These are phyloP conservation scores for Cherax destructor DNA, from an alignment of 1,140 invertebrate genomes.

Conservation along the genomic window DNA sequence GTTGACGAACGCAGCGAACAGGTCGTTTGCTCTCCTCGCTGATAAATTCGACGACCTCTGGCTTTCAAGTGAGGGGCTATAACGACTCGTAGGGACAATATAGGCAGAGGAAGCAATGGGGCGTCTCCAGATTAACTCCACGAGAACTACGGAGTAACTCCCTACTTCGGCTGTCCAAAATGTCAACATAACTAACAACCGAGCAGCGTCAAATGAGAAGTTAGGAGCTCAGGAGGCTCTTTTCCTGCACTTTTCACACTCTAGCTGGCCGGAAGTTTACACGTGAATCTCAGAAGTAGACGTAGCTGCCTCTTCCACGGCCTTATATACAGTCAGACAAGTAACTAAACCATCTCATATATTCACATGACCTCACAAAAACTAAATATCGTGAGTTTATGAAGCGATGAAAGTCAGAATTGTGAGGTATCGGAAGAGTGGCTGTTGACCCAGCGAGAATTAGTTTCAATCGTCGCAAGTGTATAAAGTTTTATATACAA, in stretches of 20 bases:
- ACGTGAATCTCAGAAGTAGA: background rate
- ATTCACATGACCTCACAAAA: too few relatives aligned
- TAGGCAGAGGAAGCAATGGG: background rate
- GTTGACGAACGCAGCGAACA: background rate
- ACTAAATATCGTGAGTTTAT: too few relatives aligned
- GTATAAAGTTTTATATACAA: too few relatives aligned
- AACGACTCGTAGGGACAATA: background rate
- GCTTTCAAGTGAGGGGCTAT: background rate
- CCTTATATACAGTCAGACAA: too few relatives aligned
- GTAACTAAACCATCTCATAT: too few relatives aligned
- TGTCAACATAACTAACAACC: background rate
- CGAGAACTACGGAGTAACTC: background rate
- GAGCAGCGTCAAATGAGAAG: background rate
- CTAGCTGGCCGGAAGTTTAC: background rate
- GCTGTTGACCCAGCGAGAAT: too few relatives aligned
- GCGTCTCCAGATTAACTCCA: background rate
- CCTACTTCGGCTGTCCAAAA: background rate
- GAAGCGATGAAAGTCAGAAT: too few relatives aligned
- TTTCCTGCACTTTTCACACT: background rate
- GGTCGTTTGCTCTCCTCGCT: background rate
- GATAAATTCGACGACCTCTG: background rate
- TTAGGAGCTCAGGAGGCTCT: background rate
- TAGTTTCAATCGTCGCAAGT: too few relatives aligned
- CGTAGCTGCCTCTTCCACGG: too few relatives aligned
- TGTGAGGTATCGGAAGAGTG: too few relatives aligned